Evolutionary conservation across 2,113 vertebrate genomes (phyloP).

Genomic region (Piliocolobus tephrosceles): DNA sequence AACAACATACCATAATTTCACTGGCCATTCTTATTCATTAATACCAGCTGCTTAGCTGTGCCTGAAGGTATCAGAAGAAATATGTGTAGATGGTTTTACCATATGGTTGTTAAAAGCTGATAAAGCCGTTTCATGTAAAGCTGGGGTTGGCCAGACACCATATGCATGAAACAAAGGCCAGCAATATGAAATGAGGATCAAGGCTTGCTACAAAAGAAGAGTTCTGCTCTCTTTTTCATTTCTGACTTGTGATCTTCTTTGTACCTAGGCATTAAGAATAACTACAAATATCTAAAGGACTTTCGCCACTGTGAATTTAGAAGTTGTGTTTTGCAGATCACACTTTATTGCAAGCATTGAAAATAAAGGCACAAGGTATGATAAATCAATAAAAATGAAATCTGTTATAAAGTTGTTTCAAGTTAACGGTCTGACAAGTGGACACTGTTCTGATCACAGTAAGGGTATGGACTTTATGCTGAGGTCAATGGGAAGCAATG

Average conservation of each 20-base stretch:
- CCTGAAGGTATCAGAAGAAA: conserved; percentile 83
- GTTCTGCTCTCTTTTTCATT: not conserved
- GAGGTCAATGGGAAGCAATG: not conserved
- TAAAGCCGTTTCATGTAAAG: conserved; percentile 79
- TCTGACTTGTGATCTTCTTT: not conserved
- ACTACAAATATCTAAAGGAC: conserved; percentile 3
- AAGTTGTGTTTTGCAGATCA: not conserved
- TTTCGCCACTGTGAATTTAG: not conserved
- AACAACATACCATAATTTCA: conserved; percentile 80
- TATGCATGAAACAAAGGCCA: not conserved
- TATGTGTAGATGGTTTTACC: conserved; percentile 77
- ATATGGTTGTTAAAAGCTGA: conserved; percentile 80
- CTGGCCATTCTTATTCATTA: conserved; percentile 83
- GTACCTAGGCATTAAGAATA: not conserved
- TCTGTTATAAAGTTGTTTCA: not conserved
- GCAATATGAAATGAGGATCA: not conserved
- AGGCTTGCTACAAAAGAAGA: not conserved
- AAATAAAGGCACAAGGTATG: not conserved
- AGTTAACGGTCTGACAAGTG: not conserved
- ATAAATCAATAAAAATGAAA: conserved; percentile 9
- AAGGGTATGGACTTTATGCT: not conserved
- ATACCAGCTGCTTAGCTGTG: conserved; percentile 83
- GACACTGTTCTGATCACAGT: not conserved
- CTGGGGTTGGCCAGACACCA: conserved; percentile 56
- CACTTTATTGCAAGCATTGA: not conserved